phyloP scores from a whole-genome alignment of 2,113 vertebrate genomes.

The Albula goreensis region DNA sequence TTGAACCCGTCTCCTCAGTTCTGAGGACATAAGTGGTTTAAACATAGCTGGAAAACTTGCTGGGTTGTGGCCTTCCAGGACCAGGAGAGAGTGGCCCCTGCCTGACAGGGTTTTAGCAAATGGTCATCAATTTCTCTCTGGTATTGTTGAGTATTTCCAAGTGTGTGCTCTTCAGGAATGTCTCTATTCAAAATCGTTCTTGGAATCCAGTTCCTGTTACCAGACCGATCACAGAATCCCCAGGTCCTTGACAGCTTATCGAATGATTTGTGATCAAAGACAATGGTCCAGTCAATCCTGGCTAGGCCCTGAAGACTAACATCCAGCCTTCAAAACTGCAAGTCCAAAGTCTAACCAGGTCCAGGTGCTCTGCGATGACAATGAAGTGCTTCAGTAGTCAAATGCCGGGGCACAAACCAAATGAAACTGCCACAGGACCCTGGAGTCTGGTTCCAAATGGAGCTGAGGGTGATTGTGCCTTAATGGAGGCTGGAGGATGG shows the following conservation, averaged over 20 bases:
- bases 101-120: background rate
- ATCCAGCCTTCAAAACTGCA: conserved; percentile 10
- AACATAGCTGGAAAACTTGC: background rate
- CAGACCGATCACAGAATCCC: background rate
- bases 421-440: background rate
- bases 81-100: background rate
- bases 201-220: background rate
- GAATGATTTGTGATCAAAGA: background rate
- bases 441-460: background rate
- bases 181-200: conserved; percentile 3
- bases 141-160: background rate
- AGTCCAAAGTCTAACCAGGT: background rate
- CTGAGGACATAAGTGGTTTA: background rate
- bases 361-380: background rate
- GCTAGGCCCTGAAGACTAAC: background rate
- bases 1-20: background rate
- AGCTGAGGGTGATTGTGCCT: background rate
- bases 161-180: background rate
- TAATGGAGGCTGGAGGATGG: background rate
- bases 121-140: background rate
- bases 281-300: background rate
- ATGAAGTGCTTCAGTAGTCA: conserved; percentile 25
- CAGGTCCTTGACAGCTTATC: background rate
- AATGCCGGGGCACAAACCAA: conserved; percentile 24
- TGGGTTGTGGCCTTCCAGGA: background rate